phyloP scores from a whole-genome alignment of 2,797 vertebrate species.

The Channa striata region DNA sequence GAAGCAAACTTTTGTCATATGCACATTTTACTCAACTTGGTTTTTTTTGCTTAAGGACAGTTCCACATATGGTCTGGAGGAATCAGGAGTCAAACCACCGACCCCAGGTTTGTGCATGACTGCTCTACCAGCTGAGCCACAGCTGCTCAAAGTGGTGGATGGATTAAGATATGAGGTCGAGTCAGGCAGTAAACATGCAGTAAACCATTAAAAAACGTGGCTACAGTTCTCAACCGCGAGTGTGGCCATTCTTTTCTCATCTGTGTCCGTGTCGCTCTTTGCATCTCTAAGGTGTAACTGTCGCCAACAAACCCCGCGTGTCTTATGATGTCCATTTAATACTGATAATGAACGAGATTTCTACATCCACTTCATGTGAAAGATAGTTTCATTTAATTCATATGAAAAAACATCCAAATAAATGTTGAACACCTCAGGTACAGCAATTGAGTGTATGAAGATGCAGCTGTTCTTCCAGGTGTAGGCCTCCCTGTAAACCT shows the following conservation, averaged over 20 bases:
- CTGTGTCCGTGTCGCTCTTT: neutral
- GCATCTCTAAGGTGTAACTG: neutral
- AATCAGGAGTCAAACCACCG: too few species aligned
- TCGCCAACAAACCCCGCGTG: neutral
- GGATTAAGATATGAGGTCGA: conserved; percentile 5
- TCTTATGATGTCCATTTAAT: neutral
- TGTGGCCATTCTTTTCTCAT: conserved; percentile 6
- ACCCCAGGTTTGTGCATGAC: too few species aligned
- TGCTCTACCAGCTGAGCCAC: too few species aligned
- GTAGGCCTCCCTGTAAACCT: conserved; percentile 1
- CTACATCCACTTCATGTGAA: neutral
- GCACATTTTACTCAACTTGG: too few species aligned
- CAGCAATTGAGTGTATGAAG: conserved; percentile 2
- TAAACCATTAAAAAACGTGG: too few species aligned
- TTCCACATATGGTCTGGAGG: too few species aligned
- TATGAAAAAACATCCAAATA: neutral
- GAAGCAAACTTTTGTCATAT: too few species aligned
- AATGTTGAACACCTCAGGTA: neutral
- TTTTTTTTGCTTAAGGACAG: too few species aligned
- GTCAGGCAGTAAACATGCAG: conserved; percentile 15
- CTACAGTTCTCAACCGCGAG: conserved; percentile 4
- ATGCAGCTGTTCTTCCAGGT: too few species aligned
- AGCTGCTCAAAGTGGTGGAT: too few species aligned
- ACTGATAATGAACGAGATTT: neutral
- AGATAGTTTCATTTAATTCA: neutral